Conservation (phyloP, 2,888 invertebrate genomes). For the Galeopsomyia nigrocyanea region DNA sequence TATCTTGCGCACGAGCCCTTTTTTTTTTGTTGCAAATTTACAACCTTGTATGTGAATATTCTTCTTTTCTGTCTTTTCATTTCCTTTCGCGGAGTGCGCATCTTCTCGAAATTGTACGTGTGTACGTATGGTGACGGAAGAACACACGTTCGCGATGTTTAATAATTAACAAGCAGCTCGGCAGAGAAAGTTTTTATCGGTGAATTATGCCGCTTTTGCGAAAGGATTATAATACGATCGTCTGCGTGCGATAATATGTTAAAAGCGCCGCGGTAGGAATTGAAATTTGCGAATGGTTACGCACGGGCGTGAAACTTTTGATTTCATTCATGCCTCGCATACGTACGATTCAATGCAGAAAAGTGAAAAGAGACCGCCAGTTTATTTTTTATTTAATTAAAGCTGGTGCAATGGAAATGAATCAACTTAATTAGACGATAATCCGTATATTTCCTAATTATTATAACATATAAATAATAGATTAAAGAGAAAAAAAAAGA, state of each 20-base stretch:
- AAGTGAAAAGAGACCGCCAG: constrained; percentile 19
- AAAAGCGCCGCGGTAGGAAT: neutral
- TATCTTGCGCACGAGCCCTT: neutral
- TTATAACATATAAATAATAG: neutral
- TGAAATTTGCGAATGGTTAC: constrained; percentile 25
- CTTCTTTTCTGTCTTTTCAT: too few relatives aligned
- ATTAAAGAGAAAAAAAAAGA: constrained; percentile 2
- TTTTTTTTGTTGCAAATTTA: too few relatives aligned
- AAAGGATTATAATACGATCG: constrained; percentile 12
- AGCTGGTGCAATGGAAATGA: neutral
- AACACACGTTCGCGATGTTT: too few relatives aligned
- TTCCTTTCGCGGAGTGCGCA: too few relatives aligned
- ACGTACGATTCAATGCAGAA: constrained; percentile 17
- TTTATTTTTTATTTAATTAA: constrained; percentile 1
- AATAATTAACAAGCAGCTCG: too few relatives aligned
- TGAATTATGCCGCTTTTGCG: constrained; percentile 14
- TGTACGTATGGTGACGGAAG: too few relatives aligned
- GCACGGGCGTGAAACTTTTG: constrained; percentile 14
- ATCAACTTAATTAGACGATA: too few relatives aligned
- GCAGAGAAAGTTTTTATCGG: constrained; percentile 26
- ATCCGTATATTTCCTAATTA: neutral
- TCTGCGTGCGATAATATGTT: constrained; percentile 20
- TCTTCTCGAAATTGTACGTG: too few relatives aligned
- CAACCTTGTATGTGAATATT: too few relatives aligned
- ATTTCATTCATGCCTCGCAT: constrained; percentile 10